Evolutionary conservation across 1,140 invertebrate genomes (phyloP).

Genomic region (Drosophila insularis): DNA sequence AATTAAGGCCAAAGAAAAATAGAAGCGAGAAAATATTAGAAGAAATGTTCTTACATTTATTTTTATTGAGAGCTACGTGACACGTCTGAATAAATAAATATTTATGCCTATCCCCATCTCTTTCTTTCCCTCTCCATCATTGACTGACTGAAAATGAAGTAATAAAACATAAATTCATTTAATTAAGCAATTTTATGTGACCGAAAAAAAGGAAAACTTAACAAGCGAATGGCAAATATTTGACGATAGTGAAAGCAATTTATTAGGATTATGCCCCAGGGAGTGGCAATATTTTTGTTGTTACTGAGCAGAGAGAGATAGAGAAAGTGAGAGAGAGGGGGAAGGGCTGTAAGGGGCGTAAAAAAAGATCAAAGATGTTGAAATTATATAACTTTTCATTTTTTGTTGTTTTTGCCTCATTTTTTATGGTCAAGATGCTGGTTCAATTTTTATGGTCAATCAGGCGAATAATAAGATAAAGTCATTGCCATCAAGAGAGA

Average conservation of each 20-base stretch:
- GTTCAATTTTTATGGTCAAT: slow-evolving; percentile 71
- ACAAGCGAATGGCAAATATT: slow-evolving; percentile 36
- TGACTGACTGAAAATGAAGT: slow-evolving; percentile 65
- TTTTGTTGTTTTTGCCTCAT: background rate
- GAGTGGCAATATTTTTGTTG: slow-evolving; percentile 65
- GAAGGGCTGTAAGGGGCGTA: background rate
- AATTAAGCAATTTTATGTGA: slow-evolving; percentile 74
- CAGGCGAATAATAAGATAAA: slow-evolving; percentile 75
- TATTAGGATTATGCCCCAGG: slow-evolving; percentile 65
- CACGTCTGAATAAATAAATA: slow-evolving; percentile 61
- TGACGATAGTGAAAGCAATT: slow-evolving; percentile 67
- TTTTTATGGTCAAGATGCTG: slow-evolving; percentile 56
- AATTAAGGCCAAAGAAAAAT: slow-evolving; percentile 54
- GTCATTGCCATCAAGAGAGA: slow-evolving; percentile 41
- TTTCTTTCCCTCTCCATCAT: slow-evolving; percentile 17
- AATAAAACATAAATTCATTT: slow-evolving; percentile 74
- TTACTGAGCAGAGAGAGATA: slow-evolving; percentile 20
- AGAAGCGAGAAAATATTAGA: background rate
- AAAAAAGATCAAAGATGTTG: slow-evolving; percentile 64
- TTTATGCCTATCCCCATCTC: slow-evolving; percentile 5
- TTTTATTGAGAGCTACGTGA: slow-evolving; percentile 65
- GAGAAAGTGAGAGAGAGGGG: background rate
- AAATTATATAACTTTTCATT: slow-evolving; percentile 70
- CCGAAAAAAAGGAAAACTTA: slow-evolving; percentile 56
- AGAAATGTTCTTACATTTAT: slow-evolving; percentile 28